Base-by-base conservation (phyloP, 1,140 invertebrate genomes). In the Eumeta japonica region DNA sequence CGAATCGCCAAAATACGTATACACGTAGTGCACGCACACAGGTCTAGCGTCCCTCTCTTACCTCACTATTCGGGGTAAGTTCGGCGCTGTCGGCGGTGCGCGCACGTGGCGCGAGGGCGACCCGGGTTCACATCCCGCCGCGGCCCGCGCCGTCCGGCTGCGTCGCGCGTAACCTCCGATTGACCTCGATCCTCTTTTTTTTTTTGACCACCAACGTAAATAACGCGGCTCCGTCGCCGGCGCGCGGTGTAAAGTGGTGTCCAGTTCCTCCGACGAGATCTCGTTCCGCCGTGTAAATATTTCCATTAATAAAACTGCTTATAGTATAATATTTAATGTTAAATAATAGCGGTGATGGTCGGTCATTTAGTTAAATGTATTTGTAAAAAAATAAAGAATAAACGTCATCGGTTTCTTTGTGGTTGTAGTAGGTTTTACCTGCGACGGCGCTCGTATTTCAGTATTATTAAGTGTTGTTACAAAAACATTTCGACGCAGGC, bases 181-280 rank as follows among this genome's bases (percentile, higher is more conserved):
- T 74, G 70, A 71, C 70, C 70, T 74, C 60, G 70, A 65, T 74
- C 71, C 71, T 65, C 71, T 74, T 70, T 70, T 66, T 63, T n/a
- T n/a, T n/a, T n/a, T n/a, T n/a, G n/a, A n/a, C n/a, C n/a, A n/a
- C 58, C 64, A 71, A 74, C 71, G 70, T 74, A 74, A 74, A 74
- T 74, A 74, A n/a, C 67, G 70, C 63, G 66, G 63, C 64, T 62
- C 58, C 58, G 65, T 63, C 65, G n/a, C n/a, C 64, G 64, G 62
- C 62, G 70, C 66, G 67, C 71, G 71, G 63, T 71, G 62, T 68
- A 58, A 74, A 74, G 70, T 68, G 70, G 70, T 74, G 60, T 63
- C 67, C 58, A 74, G 70, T 74, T 74, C 70, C 70, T 74, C 55
- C 54, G 49, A 43, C 62, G 60, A 56, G 59, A 63, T 43, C n/a